Conservation (phyloP, 1,140 invertebrate genomes). For the Dryas iulia region DNA sequence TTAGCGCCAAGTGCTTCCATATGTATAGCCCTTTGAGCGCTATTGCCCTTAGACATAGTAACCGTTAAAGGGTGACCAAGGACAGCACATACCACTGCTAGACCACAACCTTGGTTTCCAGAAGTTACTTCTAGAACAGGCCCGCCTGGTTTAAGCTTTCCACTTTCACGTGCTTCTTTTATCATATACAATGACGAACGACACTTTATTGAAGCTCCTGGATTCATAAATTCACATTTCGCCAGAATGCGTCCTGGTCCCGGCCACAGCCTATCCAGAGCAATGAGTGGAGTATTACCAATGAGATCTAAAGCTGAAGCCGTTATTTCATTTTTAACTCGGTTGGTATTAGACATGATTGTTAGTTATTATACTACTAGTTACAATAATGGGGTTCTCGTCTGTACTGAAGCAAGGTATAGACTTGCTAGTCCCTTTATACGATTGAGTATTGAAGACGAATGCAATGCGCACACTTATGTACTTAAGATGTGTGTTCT, state of each 20-base stretch:
- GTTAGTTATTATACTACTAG: neutral
- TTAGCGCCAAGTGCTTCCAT: slow-evolving; percentile 71
- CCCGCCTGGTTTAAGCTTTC: slow-evolving; percentile 52
- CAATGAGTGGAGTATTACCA: slow-evolving; percentile 66
- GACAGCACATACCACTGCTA: slow-evolving; percentile 69
- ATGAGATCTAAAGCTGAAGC: slow-evolving; percentile 67
- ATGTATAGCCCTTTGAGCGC: slow-evolving; percentile 63
- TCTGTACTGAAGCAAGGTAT: neutral
- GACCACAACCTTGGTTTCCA: slow-evolving; percentile 68
- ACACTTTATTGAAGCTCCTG: slow-evolving; percentile 69
- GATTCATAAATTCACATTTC: slow-evolving; percentile 75
- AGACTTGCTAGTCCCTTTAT: neutral
- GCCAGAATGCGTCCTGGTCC: slow-evolving; percentile 64
- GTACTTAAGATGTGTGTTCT: neutral
- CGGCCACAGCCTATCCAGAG: slow-evolving; percentile 58
- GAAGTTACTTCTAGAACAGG: slow-evolving; percentile 68
- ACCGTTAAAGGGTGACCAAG: slow-evolving; percentile 61
- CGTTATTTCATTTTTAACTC: slow-evolving; percentile 52
- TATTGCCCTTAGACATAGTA: slow-evolving; percentile 69
- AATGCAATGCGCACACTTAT: neutral
- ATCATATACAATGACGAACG: slow-evolving; percentile 68
- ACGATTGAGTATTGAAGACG: neutral
- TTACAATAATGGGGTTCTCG: neutral
- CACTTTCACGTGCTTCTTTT: slow-evolving; percentile 46
- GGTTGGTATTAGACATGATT: neutral